A percentile compares a stretch with the other conserved stretches of the same genome.
phyloP scores from a whole-genome alignment of 2,113 vertebrate genomes.

The Silurus meridionalis region DNA sequence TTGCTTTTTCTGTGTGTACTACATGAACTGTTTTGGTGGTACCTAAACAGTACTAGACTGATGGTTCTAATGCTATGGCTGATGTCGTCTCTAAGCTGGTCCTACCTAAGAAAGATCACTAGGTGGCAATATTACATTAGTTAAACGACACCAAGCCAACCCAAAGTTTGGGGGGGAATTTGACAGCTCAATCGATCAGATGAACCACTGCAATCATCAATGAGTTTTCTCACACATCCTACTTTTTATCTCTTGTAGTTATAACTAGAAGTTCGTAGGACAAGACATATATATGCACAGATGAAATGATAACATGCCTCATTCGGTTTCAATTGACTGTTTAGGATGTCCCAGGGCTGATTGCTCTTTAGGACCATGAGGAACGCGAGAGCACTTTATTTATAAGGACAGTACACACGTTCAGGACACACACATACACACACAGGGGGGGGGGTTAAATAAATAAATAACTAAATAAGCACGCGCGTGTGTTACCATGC shows the following conservation, averaged over 20 bases:
- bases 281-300: not conserved
- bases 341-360: not conserved
- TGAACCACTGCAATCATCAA: not conserved
- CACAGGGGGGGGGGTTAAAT: no score
- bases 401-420: slow-evolving; percentile 16
- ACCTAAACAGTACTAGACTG: no score
- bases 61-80: no score
- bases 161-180: slow-evolving; percentile 11
- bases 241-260: not conserved
- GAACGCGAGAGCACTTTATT: slow-evolving; percentile 35
- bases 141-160: not conserved
- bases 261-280: no score
- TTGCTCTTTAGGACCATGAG: slow-evolving; percentile 57
- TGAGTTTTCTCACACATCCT: not conserved
- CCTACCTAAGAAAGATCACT: not conserved
- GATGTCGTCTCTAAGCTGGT: not conserved
- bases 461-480: not conserved
- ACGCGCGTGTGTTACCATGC: slow-evolving; percentile 21
- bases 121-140: slow-evolving; percentile 30
- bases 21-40: no score
- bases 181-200: not conserved
- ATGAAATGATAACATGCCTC: not conserved
- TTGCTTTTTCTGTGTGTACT: no score
- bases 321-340: not conserved
- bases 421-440: slow-evolving; percentile 13